phyloP scores from a whole-genome alignment of 2,888 invertebrate species.

The Chymomyza procnemis region DNA sequence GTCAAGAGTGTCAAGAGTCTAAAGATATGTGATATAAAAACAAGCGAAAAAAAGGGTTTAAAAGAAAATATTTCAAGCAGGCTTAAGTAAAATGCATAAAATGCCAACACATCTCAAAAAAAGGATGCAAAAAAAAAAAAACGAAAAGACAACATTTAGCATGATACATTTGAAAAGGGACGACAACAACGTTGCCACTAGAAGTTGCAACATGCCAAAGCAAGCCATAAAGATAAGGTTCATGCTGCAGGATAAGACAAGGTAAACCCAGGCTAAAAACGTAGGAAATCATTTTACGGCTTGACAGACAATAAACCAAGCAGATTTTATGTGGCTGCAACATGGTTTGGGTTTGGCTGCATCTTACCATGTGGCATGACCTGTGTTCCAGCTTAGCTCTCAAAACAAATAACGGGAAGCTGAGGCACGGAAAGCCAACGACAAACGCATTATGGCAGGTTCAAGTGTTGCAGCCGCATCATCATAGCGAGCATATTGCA shows the following conservation, averaged over 20 bases:
- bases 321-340: not conserved
- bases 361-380: not conserved
- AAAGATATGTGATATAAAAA: slow-evolving; percentile 49
- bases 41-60: slow-evolving; percentile 10
- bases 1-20: slow-evolving; percentile 65
- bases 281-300: slow-evolving; percentile 67
- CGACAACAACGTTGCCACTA: not conserved
- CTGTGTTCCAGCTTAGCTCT: not conserved
- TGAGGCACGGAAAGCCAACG: not conserved
- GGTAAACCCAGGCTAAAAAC: not conserved
- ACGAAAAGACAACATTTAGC: not conserved
- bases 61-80: slow-evolving; percentile 16
- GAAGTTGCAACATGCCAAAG: not conserved
- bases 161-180: not conserved
- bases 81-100: slow-evolving; percentile 2
- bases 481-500: slow-evolving; percentile 8
- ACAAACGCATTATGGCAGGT: slow-evolving; percentile 41
- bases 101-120: not conserved
- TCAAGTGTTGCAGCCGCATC: slow-evolving; percentile 8
- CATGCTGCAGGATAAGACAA: not conserved
- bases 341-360: not conserved
- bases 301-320: slow-evolving; percentile 62
- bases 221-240: slow-evolving; percentile 4
- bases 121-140: not conserved
- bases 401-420: slow-evolving; percentile 2